These are phyloP conservation scores for Peromyscus nudipes DNA, from an alignment of 2,797 vertebrate species.

Conservation along the genomic window DNA sequence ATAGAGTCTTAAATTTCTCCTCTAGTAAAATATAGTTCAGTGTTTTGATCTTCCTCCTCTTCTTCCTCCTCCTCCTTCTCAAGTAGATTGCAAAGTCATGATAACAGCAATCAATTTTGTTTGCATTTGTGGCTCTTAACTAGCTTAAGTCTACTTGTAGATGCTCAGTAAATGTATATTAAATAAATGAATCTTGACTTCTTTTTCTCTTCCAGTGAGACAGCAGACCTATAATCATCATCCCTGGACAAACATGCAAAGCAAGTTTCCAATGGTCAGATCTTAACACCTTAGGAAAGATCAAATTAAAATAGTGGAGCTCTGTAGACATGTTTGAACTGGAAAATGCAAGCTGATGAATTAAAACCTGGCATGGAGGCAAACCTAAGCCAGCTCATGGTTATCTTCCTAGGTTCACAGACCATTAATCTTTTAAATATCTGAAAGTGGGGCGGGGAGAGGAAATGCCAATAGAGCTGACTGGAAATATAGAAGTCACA, in stretches of 20 bases:
- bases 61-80: background rate
- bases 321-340: background rate
- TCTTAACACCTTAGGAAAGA: slow-evolving; percentile 3
- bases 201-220: background rate
- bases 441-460: background rate
- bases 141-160: background rate
- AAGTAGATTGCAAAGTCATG: background rate
- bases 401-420: background rate
- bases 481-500: accelerated
- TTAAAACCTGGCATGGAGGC: background rate
- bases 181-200: background rate
- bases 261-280: background rate
- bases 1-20: background rate
- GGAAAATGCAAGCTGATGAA: background rate
- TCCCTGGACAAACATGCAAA: background rate
- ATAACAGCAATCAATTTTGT: background rate
- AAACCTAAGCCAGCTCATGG: background rate
- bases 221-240: background rate
- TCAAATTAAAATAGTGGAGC: background rate
- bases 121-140: background rate
- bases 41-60: background rate
- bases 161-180: background rate
- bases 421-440: background rate
- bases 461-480: background rate
- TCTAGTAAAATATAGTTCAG: background rate